Evolutionary conservation across 1,140 invertebrate genomes (phyloP), one percentile per base, ranked within the genome.

Genomic region (Aphaenogaster floridana): DNA sequence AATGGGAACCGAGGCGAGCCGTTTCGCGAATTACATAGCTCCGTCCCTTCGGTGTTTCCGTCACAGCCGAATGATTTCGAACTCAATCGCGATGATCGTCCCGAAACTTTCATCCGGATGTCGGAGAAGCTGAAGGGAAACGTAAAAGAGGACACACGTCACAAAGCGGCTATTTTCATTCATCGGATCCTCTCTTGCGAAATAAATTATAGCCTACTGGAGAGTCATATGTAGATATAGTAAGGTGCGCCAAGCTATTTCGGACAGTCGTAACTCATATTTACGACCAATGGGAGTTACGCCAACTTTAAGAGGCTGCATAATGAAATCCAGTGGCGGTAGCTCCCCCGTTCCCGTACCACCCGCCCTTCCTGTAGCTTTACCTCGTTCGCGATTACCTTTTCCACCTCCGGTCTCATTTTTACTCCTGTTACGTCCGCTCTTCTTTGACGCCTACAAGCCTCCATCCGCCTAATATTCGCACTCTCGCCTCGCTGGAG

Each of bases 251-350:
- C 83, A 81, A 89, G 93, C 91, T 93, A 93, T 94, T 94, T 94
- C 91, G 92, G 87, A 88, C 88, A 92, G 90, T 78, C 88, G 91
- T 94, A 94, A 94, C 91, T 94, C 93, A 94, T 93, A 94, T 94
- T 93, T 94, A 94, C 92, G 93, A 94, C 87, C 93, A 91, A 93
- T 93, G 93, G 93, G 93, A 94, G 93, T 94, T 93, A 94, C 91
- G 93, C 94, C 93, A 94, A 94, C 89, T 93, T 92, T 94, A 94
- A 94, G 94, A 94, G 94, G 93, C 93, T 94, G 94, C 93, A 94
- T 94, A 94, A 94, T 94, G 93, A 94, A 94, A 94, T 89, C 86
- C 89, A 86, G 88, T 92, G 89, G 89, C 90, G 89, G 91, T 90
- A 92, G 91, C 85, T 68, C 17, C 42, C 68, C 4, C 68, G 7